phyloP scores from a whole-genome alignment of 2,888 invertebrate genomes.

The Orthonychiurus folsomi region DNA sequence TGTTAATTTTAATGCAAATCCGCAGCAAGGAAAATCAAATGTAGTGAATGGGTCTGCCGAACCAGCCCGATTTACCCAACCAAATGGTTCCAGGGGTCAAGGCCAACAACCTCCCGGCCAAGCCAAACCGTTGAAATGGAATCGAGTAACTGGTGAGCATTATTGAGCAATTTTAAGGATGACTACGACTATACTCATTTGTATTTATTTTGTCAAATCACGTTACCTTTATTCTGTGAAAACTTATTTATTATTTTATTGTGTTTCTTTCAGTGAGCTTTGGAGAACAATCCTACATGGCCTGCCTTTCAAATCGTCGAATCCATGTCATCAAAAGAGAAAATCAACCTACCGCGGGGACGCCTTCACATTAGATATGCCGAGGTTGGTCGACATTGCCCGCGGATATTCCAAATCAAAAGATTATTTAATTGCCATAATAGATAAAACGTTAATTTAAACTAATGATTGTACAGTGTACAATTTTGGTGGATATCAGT shows the following conservation, averaged over 20 bases:
- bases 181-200: conserved; percentile 1
- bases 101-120: no score
- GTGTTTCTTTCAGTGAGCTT: conserved; percentile 70
- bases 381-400: no score
- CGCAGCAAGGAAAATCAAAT: neutral
- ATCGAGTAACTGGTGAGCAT: conserved; percentile 24
- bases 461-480: no score
- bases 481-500: no score
- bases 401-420: no score
- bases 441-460: no score
- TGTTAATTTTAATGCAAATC: conserved; percentile 23
- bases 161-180: neutral
- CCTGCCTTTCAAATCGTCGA: conserved; percentile 79
- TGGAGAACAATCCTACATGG: conserved; percentile 72
- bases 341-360: neutral
- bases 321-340: conserved; percentile 66
- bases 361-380: no score
- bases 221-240: neutral
- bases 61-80: no score
- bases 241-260: conserved; percentile 21
- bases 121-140: conserved; percentile 24
- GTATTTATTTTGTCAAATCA: neutral
- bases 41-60: neutral
- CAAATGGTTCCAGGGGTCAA: conserved; percentile 12
- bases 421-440: no score